Evolutionary conservation across 2,113 vertebrate species (phyloP), one percentile per base, ranked within the genome.

Genomic region (Festucalex cinctus): DNA sequence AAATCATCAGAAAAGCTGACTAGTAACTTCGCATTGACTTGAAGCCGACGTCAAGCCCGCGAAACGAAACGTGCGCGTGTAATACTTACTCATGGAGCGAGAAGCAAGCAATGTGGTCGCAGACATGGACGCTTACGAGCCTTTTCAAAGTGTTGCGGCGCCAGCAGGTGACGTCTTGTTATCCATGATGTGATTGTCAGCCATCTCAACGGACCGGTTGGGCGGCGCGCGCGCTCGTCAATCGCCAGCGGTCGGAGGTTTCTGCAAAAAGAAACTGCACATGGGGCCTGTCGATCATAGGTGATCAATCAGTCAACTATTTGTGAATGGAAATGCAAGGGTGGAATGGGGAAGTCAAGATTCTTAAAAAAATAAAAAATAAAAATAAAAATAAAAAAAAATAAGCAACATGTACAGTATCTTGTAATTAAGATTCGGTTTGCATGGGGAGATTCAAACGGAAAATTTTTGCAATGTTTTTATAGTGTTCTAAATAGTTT

Each of bases 171-270:
- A 64, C 28, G 9, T 36, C 12, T 2, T 48, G 16, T 65, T 46
- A 36, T 7, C 63, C 48, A 26, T 28, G 19, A 12, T 6, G 41
- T 44, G 24, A 19, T 5, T n/a, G 60, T 24, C 17, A 58, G 19
- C 43, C 41, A 85, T 73, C 48, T 78, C 24, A 78, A 56, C 65
- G 19, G 70, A 80, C 88, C 75, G 81, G 88, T 85, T 86, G 75
- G 58, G 20, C 20, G 35, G 20, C 9, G 6, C 9, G 36, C 5
- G 9, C 0, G 0, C 7, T 19, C 32, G 56, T 35, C 32, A n/a
- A 2, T 17, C 56, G 9, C 36, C 56, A 36, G 0, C 16, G 56
- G 3, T 58, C 12, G 10, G n/a, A 53, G n/a, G 10, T 28, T 28
- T 28, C 16, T 36, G 32, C 9, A 32, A 10, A 20, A n/a, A n/a